phyloP scores from a whole-genome alignment of 2,797 vertebrate genomes.

The Sebastes diaconus region DNA sequence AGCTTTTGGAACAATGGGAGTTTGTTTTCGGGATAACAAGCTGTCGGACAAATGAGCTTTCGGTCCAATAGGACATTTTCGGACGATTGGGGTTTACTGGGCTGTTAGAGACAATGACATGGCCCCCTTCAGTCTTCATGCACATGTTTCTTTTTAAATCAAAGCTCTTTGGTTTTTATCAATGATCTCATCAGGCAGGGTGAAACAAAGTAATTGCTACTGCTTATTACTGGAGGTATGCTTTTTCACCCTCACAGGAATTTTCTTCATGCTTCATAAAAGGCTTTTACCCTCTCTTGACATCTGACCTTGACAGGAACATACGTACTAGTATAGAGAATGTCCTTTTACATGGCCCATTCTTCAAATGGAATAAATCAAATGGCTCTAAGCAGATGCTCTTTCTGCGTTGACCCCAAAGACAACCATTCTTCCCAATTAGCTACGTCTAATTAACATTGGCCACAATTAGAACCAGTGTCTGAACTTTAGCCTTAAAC shows the following conservation, averaged over 20 bases:
- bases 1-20: too few relatives aligned
- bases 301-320: not conserved
- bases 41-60: too few relatives aligned
- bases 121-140: not conserved
- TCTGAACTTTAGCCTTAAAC: conserved; percentile 29
- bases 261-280: not conserved
- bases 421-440: conserved; percentile 54
- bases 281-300: not conserved
- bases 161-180: not conserved
- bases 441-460: conserved; percentile 60
- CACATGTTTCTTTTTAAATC: not conserved
- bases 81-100: too few relatives aligned
- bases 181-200: not conserved
- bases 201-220: too few relatives aligned
- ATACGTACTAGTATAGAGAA: not conserved
- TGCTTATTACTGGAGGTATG: not conserved
- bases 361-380: not conserved
- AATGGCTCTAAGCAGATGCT: not conserved
- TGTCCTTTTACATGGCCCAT: not conserved
- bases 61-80: too few relatives aligned
- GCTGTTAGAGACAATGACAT: not conserved
- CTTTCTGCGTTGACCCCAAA: not conserved
- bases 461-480: conserved; percentile 20
- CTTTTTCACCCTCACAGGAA: not conserved
- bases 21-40: too few relatives aligned